Percentiles rank a stretch among this genome's conserved stretches.
phyloP scores from a whole-genome alignment of 2,113 vertebrate genomes.

The Dipodomys merriami region DNA sequence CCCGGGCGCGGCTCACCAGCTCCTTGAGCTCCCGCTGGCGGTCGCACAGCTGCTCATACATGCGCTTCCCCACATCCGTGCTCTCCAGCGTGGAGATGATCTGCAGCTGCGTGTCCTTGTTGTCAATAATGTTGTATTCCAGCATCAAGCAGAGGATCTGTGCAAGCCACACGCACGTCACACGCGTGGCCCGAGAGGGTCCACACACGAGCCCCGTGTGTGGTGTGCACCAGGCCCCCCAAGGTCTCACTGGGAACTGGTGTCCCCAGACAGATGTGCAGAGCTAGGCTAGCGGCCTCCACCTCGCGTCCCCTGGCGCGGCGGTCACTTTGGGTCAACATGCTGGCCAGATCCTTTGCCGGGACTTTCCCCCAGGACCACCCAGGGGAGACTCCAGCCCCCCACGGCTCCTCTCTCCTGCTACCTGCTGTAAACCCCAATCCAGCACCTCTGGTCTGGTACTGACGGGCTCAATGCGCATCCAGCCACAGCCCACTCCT shows the following conservation, averaged over 20 bases:
- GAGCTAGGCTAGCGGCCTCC: no score
- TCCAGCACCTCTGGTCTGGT: neutral
- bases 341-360: no score
- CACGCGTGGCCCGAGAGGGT: rapidly evolving
- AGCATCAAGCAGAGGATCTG: constrained; percentile 99
- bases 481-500: rapidly evolving
- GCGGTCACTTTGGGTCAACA: no score
- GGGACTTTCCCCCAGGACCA: no score
- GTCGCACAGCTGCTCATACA: constrained; percentile 99
- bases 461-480: rapidly evolving
- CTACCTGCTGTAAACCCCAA: neutral
- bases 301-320: no score
- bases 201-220: rapidly evolving
- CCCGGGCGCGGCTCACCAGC: constrained; percentile 88
- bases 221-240: rapidly evolving
- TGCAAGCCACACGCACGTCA: neutral
- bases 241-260: neutral
- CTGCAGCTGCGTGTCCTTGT: constrained; percentile 99
- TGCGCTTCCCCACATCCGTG: constrained; percentile 95
- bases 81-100: constrained; percentile 99
- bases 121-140: constrained; percentile 99
- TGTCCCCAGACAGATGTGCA: no score
- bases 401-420: neutral
- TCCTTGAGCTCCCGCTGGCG: constrained; percentile 98
- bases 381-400: neutral